Base-by-base conservation (phyloP, 35 echinoderm and acorn worm species). In the Heliocidaris tuberculata region DNA sequence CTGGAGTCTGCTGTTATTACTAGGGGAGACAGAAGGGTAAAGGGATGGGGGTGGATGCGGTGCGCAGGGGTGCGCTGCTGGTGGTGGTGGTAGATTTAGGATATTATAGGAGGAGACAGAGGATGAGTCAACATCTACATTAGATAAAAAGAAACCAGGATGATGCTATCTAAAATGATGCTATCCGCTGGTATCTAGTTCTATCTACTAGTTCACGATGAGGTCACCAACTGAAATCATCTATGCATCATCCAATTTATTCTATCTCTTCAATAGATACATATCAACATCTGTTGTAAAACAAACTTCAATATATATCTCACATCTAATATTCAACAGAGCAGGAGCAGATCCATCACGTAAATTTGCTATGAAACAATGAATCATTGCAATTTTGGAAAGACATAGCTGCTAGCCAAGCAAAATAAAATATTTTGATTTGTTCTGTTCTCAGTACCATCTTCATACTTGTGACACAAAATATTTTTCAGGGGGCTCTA, bases 181-280 rank as follows among this genome's bases (percentile, higher is more conserved):
- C 21, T 9, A 78, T 78, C 27, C 65, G 1, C 27, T 78, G 19
- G 61, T 17, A 21, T 71, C 61, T 71, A 21, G 65, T 24, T n/a
- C 27, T 42, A 8, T 78, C 0, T 7, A 3, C 65, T 19, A 78
- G 65, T 78, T 78, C 24, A 78, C 19, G 21, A n/a, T 78, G 65
- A 78, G 65, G 65, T 78, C 65, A 78, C 27, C 65, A 27, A 29
- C 21, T 78, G 15, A 7, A 27, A 78, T 78, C 65, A 78, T 78
- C 65, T n/a, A 27, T n/a, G 27, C 65, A 78, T 78, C 65, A 78
- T 78, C 65, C 27, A 27, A 78, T 78, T 19, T 78, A n/a, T 21
- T 78, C 65, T 19, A 78, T 78, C 65, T 78, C 27, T 78, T n/a
- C 65, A 78, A 78, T 78, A 78, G 65, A 78, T 78, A n/a, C 65